Percentiles rank a stretch among this genome's conserved stretches.
Evolutionary conservation across 2,797 vertebrate genomes (phyloP).

Genomic region (Crotalus adamanteus): DNA sequence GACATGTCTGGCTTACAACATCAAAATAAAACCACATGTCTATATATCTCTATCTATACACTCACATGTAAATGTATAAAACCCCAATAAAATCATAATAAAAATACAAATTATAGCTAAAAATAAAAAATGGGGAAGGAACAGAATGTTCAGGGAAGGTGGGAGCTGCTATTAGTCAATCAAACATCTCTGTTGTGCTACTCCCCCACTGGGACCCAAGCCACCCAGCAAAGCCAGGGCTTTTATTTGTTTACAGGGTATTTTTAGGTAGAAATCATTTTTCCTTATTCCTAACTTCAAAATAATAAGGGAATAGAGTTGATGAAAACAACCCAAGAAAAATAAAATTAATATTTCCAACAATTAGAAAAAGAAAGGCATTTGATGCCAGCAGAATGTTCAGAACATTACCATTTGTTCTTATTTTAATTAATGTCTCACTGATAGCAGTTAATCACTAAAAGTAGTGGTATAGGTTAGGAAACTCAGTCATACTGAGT

Average conservation of each 20-base stretch:
- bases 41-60: background rate
- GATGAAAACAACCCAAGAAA: background rate
- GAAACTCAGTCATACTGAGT: background rate
- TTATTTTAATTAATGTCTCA: background rate
- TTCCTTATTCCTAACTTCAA: background rate
- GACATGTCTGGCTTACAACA: background rate
- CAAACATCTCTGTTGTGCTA: background rate
- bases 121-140: background rate
- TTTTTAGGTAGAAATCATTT: background rate
- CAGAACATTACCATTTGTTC: background rate
- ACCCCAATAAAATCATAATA: background rate
- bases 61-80: background rate
- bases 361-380: background rate
- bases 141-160: background rate
- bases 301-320: background rate
- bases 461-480: background rate
- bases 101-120: background rate
- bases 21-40: background rate
- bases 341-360: background rate
- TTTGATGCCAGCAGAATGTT: background rate
- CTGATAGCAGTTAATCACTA: background rate
- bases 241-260: background rate
- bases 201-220: background rate
- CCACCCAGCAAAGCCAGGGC: background rate
- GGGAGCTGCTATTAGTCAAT: background rate